Percentiles rank a stretch among this genome's conserved stretches.
Evolutionary conservation across 2,797 vertebrate species (phyloP).

Genomic region (Fratercula arctica): DNA sequence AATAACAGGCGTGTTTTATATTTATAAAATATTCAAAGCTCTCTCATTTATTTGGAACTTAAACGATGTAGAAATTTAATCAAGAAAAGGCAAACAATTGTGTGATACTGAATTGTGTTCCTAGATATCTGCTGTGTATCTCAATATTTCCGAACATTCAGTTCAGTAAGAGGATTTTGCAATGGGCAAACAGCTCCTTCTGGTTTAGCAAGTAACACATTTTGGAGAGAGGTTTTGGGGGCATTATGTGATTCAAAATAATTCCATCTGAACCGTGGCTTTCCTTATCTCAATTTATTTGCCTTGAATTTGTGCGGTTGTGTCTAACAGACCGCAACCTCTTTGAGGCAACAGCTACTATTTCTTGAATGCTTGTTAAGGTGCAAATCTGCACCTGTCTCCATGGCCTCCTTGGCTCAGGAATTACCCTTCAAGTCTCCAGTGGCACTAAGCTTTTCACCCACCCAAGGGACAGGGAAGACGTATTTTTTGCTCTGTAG

Average conservation of each 20-base stretch:
- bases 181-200: background rate
- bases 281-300: background rate
- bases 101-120: background rate
- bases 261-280: background rate
- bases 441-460: background rate
- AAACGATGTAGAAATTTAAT: background rate
- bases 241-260: background rate
- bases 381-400: background rate
- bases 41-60: background rate
- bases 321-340: background rate
- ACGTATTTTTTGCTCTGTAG: background rate
- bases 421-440: background rate
- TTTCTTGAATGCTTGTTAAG: background rate
- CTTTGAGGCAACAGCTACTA: background rate
- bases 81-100: background rate
- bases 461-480: background rate
- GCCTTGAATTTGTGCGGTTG: accelerated
- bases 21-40: background rate
- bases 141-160: background rate
- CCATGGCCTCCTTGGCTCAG: background rate
- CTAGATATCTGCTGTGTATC: background rate
- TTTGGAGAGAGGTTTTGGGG: background rate
- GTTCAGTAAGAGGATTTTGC: background rate
- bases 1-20: background rate
- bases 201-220: background rate